Conservation (phyloP, 2,113 vertebrate genomes). For the Excalfactoria chinensis region DNA sequence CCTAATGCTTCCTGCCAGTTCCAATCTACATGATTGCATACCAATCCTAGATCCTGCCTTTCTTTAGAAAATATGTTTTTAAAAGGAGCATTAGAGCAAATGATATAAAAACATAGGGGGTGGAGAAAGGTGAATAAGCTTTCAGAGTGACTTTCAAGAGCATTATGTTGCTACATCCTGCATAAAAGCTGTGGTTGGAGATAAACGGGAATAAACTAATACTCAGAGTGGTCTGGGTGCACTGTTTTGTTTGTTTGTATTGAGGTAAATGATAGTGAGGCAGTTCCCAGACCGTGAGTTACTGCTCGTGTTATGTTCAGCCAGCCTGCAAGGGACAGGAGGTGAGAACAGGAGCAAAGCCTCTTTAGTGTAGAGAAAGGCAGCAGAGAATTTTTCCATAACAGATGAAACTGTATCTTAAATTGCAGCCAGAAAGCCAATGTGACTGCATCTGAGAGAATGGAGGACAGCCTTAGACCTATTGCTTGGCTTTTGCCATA, state of each 20-base stretch:
- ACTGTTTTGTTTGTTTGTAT: neutral
- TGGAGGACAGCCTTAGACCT: neutral
- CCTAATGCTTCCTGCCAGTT: neutral
- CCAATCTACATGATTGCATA: neutral
- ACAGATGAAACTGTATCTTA: neutral
- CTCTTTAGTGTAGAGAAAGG: neutral
- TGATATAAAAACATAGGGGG: neutral
- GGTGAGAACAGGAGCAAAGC: neutral
- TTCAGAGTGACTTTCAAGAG: neutral
- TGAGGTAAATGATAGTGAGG: neutral
- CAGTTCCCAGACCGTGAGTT: neutral
- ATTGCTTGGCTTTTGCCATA: neutral
- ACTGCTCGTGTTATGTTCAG: accelerated
- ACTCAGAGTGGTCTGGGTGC: neutral
- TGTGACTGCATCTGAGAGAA: neutral
- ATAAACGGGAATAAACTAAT: neutral
- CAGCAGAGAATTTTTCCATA: neutral
- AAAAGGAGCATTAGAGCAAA: neutral
- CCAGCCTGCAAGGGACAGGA: neutral
- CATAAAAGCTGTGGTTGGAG: neutral
- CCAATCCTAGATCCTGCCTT: neutral
- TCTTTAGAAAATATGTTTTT: neutral
- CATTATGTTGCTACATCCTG: neutral
- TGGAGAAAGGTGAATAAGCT: neutral
- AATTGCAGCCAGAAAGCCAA: neutral